Evolutionary conservation across 37 sponge, comb jelly and placozoan species (phyloP).

Genomic region (Spongilla lacustris): DNA sequence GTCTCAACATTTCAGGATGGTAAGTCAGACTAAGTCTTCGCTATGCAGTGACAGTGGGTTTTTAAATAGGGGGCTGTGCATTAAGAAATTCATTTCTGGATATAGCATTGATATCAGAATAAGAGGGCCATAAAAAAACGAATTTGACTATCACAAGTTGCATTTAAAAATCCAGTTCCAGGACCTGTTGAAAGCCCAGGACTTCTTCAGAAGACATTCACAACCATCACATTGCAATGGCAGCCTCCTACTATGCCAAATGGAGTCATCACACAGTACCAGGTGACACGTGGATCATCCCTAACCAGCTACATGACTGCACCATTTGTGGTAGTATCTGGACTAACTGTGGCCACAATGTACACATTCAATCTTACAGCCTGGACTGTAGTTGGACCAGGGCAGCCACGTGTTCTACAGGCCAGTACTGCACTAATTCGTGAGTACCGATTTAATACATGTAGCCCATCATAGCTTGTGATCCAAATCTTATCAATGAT

Average conservation of each 20-base stretch:
- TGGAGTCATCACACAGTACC: conserved; percentile 44
- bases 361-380: not conserved
- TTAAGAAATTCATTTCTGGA: not conserved
- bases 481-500: not conserved
- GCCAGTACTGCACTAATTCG: not conserved
- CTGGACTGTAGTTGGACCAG: not conserved
- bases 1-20: not conserved
- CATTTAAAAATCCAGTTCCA: not conserved
- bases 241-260: conserved; percentile 31
- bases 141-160: no score
- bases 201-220: not conserved
- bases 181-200: not conserved
- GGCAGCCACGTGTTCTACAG: not conserved
- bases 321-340: not conserved
- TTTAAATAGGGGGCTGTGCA: not conserved
- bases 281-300: not conserved
- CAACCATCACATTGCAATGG: conserved; percentile 21
- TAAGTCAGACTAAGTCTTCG: no score
- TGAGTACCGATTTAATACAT: not conserved
- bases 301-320: not conserved
- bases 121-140: no score
- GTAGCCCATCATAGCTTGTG: no score
- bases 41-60: no score
- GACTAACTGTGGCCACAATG: not conserved
- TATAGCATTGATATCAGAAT: no score